Conservation (phyloP, 2,797 vertebrate genomes). For the Siniperca obscura region DNA sequence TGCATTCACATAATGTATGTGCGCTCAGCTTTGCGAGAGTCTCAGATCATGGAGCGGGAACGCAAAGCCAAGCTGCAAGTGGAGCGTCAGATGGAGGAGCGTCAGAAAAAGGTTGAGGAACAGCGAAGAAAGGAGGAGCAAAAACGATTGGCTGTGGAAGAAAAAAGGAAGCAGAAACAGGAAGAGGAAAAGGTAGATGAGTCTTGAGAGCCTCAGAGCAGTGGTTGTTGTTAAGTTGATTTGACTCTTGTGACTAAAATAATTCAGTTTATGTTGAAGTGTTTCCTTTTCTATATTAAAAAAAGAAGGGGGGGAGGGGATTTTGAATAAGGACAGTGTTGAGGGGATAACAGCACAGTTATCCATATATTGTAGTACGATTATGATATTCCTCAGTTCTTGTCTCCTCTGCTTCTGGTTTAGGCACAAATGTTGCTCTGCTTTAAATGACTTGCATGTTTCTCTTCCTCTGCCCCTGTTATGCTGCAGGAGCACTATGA, state of each 20-base stretch:
- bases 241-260: constrained; percentile 11
- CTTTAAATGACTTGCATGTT: constrained; percentile 15
- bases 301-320: not conserved
- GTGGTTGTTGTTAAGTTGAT: not conserved
- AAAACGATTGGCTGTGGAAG: constrained; percentile 90
- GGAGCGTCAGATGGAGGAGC: constrained; percentile 94
- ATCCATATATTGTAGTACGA: not conserved
- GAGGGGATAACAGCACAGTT: accelerated
- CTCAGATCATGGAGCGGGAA: constrained; percentile 93
- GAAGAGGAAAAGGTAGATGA: constrained; percentile 92
- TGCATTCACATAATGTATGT: not conserved
- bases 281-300: constrained; percentile 1
- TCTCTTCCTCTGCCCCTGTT: not conserved
- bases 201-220: not conserved
- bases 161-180: constrained; percentile 93
- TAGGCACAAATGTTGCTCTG: not conserved
- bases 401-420: not conserved
- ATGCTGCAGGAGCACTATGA: constrained; percentile 89
- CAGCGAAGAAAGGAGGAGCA: constrained; percentile 94
- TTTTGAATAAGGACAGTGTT: not conserved
- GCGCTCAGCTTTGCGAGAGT: constrained; percentile 88
- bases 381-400: not conserved
- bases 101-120: constrained; percentile 90
- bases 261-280: not conserved
- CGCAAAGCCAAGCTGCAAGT: constrained; percentile 91